Evolutionary conservation across 2,113 vertebrate genomes (phyloP).

Genomic region (Dicerorhinus sumatrensis): DNA sequence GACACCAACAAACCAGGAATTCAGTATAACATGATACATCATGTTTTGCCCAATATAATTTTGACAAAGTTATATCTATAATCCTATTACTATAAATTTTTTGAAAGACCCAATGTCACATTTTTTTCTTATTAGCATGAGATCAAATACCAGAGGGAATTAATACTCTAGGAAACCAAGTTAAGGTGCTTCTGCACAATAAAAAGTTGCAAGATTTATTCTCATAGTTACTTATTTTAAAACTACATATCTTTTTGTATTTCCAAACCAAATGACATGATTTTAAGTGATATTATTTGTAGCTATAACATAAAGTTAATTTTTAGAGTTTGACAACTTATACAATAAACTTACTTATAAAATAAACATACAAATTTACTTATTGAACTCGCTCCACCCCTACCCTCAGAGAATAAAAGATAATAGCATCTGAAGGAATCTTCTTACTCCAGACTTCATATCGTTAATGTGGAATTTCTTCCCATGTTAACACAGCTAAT

Average conservation of each 20-base stretch:
- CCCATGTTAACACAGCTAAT: neutral
- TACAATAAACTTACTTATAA: too few species aligned
- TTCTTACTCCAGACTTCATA: neutral
- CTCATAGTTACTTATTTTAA: neutral
- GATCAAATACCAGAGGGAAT: neutral
- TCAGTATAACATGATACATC: neutral
- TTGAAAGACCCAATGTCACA: neutral
- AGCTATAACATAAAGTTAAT: neutral
- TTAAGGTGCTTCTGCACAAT: neutral
- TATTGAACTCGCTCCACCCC: neutral
- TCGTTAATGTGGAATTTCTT: neutral
- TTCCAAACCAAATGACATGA: neutral
- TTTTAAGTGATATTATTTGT: neutral
- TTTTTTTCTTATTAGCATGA: neutral
- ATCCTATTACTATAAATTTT: neutral
- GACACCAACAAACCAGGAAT: neutral
- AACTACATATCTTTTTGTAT: constrained; percentile 1
- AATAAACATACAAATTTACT: neutral
- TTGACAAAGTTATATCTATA: neutral
- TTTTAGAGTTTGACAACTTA: neutral
- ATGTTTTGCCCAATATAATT: neutral
- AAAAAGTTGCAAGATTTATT: neutral
- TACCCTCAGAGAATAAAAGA: neutral
- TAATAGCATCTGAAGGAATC: neutral
- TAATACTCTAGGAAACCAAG: neutral